These are phyloP conservation scores for Callorhinus ursinus DNA, from an alignment of 2,113 vertebrate species.

Conservation along the genomic window DNA sequence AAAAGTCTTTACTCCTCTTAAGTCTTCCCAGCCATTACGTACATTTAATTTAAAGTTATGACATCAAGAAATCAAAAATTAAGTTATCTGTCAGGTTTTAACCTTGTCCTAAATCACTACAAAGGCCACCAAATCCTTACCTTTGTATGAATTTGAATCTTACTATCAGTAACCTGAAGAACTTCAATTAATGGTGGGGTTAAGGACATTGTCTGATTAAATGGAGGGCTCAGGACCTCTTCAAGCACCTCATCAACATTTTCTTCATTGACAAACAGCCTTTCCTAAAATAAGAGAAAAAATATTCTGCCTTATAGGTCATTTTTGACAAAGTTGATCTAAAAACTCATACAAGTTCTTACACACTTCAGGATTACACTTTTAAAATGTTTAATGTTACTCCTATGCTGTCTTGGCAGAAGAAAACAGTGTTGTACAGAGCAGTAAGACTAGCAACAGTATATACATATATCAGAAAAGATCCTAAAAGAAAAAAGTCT, in stretches of 20 bases:
- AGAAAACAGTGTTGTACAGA: slow-evolving; percentile 10
- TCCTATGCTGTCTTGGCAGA: neutral
- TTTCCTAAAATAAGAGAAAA: slow-evolving; percentile 83
- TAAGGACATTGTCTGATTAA: slow-evolving; percentile 52
- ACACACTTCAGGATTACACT: slow-evolving; percentile 1
- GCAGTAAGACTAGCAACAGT: neutral
- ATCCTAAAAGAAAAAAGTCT: neutral
- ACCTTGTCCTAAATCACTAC: neutral
- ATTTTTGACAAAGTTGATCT: accelerated
- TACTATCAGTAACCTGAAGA: slow-evolving; percentile 82
- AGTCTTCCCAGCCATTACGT: neutral
- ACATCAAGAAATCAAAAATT: slow-evolving; percentile 41
- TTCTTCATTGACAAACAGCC: slow-evolving; percentile 86
- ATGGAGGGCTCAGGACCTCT: slow-evolving; percentile 65
- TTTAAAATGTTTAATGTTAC: slow-evolving; percentile 38
- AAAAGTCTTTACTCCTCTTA: neutral
- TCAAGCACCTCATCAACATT: slow-evolving; percentile 86
- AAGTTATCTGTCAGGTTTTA: slow-evolving; percentile 26
- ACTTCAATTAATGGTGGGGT: slow-evolving; percentile 84
- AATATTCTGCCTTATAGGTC: neutral
- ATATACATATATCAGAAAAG: neutral
- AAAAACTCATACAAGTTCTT: slow-evolving; percentile 25
- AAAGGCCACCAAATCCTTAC: slow-evolving; percentile 79
- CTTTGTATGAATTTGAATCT: slow-evolving; percentile 85
- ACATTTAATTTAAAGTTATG: slow-evolving; percentile 24